A percentile compares a stretch with the other conserved stretches of the same genome.
These are phyloP conservation scores for Polypterus bichir DNA, from an alignment of 2,113 vertebrate species.

Conservation along the genomic window DNA sequence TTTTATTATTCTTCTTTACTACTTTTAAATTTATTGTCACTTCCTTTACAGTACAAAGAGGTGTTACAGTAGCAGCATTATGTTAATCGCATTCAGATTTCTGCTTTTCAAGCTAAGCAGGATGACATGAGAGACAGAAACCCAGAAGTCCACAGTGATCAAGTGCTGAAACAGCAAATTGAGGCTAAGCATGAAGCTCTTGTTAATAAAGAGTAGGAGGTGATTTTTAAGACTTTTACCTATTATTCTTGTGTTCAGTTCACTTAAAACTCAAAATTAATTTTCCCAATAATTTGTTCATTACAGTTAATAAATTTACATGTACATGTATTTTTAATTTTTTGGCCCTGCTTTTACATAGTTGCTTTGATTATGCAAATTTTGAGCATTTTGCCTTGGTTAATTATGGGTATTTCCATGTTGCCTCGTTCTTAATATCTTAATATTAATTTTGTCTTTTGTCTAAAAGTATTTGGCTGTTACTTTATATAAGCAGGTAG, in stretches of 20 bases:
- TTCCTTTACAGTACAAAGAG: constrained; percentile 64
- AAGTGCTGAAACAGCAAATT: constrained; percentile 44
- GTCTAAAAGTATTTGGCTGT: no score
- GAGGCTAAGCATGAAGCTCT: constrained; percentile 48
- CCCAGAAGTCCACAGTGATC: constrained; percentile 32
- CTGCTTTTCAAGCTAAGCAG: constrained; percentile 64
- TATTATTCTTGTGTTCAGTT: background rate
- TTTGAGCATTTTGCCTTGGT: no score
- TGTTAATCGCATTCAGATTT: constrained; percentile 66
- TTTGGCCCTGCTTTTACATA: no score
- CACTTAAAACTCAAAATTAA: no score
- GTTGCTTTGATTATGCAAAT: no score
- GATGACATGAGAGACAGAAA: constrained; percentile 58
- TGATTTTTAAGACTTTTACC: constrained; percentile 20
- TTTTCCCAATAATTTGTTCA: background rate
- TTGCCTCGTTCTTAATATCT: no score
- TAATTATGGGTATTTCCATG: no score
- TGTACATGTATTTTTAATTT: no score
- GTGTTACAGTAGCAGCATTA: constrained; percentile 68
- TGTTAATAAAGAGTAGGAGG: constrained; percentile 57
- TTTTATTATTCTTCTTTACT: no score
- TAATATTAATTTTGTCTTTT: no score
- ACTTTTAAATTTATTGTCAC: no score
- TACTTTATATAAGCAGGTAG: no score
- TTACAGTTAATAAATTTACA: background rate